Evolutionary conservation across 2,888 invertebrate genomes (phyloP).

Genomic region (Hypomecis punctinalis): DNA sequence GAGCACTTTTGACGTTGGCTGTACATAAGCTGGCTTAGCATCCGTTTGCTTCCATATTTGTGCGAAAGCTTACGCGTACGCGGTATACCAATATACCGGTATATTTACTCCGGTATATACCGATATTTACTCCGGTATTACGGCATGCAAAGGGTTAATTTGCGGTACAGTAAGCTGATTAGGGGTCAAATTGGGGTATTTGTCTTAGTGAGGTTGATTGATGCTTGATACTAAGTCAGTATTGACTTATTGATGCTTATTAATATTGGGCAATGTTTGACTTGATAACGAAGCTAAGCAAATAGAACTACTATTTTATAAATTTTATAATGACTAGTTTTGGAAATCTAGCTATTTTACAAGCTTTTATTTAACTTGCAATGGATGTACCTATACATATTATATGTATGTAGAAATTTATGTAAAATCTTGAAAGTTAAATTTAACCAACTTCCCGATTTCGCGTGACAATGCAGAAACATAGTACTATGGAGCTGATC

Average conservation of each 20-base stretch:
- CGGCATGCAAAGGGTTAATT: slow-evolving; percentile 68
- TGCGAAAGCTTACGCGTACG: slow-evolving; percentile 63
- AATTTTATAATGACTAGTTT: too few relatives aligned
- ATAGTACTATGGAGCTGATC: too few relatives aligned
- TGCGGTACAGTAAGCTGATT: slow-evolving; percentile 66
- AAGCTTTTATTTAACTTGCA: too few relatives aligned
- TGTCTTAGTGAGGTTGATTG: slow-evolving; percentile 41
- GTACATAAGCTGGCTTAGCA: slow-evolving; percentile 72
- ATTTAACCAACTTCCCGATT: too few relatives aligned
- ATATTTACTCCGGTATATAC: slow-evolving; percentile 53
- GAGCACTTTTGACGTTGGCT: slow-evolving; percentile 39
- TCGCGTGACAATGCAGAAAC: too few relatives aligned
- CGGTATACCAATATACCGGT: slow-evolving; percentile 54
- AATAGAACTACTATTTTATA: not conserved
- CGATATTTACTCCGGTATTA: slow-evolving; percentile 61
- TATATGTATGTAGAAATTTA: too few relatives aligned
- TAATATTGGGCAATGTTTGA: slow-evolving; percentile 41
- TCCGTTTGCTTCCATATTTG: slow-evolving; percentile 79
- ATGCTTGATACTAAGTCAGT: slow-evolving; percentile 20
- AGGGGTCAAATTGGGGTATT: slow-evolving; percentile 67
- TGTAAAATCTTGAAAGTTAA: too few relatives aligned
- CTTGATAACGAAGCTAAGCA: slow-evolving; percentile 6
- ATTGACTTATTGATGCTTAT: slow-evolving; percentile 16
- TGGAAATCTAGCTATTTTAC: too few relatives aligned
- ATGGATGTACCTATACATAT: too few relatives aligned